Conservation (phyloP, 2,797 vertebrate genomes). For the Crenuchus spilurus region DNA sequence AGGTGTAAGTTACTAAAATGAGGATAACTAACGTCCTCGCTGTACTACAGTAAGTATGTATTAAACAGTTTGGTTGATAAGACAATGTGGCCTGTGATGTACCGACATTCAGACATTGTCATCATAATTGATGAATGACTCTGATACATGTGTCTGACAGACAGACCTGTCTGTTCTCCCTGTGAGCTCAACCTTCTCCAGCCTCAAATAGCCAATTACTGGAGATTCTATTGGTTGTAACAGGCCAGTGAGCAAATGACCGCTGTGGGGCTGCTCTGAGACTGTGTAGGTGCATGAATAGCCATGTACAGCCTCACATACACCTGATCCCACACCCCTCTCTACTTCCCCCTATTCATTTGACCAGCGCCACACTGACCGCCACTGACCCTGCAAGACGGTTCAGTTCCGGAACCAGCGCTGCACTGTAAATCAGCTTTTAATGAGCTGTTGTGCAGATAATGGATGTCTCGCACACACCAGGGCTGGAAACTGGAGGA, state of each 20-base stretch:
- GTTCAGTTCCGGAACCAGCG: neutral
- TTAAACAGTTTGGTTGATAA: constrained; percentile 10
- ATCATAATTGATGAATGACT: constrained; percentile 85
- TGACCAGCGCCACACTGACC: constrained; percentile 39
- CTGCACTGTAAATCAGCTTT: constrained; percentile 43
- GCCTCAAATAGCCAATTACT: constrained; percentile 91
- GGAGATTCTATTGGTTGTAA: constrained; percentile 83
- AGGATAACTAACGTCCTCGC: no score
- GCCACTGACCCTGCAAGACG: constrained; percentile 28
- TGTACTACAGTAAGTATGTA: no score
- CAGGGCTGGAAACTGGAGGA: neutral
- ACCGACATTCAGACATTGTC: constrained; percentile 73
- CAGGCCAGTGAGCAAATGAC: constrained; percentile 86
- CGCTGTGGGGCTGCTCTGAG: constrained; percentile 74
- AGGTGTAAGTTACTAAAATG: no score
- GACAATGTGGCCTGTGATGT: constrained; percentile 59
- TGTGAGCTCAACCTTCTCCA: constrained; percentile 85
- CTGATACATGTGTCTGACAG: constrained; percentile 76
- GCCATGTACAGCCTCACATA: constrained; percentile 81
- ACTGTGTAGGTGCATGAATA: constrained; percentile 62
- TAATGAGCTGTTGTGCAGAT: constrained; percentile 27
- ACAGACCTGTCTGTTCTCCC: constrained; percentile 80
- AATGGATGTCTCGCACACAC: neutral
- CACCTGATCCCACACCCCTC: constrained; percentile 79
- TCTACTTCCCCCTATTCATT: constrained; percentile 51